phyloP scores from a whole-genome alignment of 37 sponge, comb jelly and placozoan genomes.

The Theonella swinhoei region DNA sequence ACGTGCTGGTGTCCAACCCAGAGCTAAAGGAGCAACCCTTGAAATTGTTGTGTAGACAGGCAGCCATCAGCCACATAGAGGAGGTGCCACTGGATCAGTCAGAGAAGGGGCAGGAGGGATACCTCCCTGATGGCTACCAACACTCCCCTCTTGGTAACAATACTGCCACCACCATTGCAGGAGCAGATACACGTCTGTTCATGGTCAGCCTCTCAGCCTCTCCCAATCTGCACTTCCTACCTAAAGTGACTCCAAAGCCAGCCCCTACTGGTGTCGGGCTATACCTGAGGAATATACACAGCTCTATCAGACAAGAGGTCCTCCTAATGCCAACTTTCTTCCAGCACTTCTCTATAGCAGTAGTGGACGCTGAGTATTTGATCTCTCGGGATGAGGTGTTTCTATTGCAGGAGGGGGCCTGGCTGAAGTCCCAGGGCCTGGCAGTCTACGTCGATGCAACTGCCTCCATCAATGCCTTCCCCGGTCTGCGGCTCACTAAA shows the following conservation, averaged over 20 bases:
- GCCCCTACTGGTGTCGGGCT: slow-evolving; percentile 42
- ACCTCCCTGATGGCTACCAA: slow-evolving; percentile 57
- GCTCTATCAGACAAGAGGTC: slow-evolving; percentile 36
- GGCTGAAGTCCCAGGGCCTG: slow-evolving; percentile 30
- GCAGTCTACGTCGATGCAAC: slow-evolving; percentile 48
- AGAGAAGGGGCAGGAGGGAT: slow-evolving; percentile 48
- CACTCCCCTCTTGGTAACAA: slow-evolving; percentile 41
- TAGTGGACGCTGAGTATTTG: slow-evolving; percentile 51
- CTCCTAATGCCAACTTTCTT: slow-evolving; percentile 48
- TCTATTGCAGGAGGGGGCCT: slow-evolving; percentile 19
- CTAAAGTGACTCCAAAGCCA: slow-evolving; percentile 35
- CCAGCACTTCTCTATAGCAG: slow-evolving; percentile 54
- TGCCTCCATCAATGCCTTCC: slow-evolving; percentile 48
- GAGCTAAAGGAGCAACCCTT: slow-evolving; percentile 42
- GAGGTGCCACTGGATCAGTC: slow-evolving; percentile 50
- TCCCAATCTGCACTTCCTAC: not conserved
- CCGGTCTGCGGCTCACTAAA: slow-evolving; percentile 29
- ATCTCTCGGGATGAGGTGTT: slow-evolving; percentile 30
- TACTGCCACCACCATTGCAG: slow-evolving; percentile 52
- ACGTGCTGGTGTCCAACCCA: slow-evolving; percentile 54
- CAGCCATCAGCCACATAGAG: not conserved
- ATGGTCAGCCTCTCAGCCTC: slow-evolving; percentile 5
- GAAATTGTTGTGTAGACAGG: not conserved
- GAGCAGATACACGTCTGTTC: slow-evolving; percentile 60
- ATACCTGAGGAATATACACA: slow-evolving; percentile 27